Evolutionary conservation across 2,113 vertebrate genomes (phyloP).

Genomic region (Spizaetus ornatus): DNA sequence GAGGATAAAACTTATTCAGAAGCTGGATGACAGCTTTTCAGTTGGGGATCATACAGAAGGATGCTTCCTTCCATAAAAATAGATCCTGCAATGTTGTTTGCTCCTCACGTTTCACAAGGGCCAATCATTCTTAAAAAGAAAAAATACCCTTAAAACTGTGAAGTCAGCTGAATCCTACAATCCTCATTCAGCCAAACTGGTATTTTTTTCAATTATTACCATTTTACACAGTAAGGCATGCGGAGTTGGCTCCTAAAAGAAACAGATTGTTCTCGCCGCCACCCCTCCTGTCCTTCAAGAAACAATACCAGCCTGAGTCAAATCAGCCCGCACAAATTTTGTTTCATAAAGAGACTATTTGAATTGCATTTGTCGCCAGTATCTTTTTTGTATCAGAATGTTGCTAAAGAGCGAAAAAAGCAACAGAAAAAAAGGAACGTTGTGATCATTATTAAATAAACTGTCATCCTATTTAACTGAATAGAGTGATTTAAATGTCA

Average conservation of each 20-base stretch:
- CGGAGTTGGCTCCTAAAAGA: neutral
- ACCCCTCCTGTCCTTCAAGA: neutral
- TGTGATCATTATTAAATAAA: slow-evolving; percentile 21
- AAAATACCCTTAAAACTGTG: slow-evolving; percentile 35
- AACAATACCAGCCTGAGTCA: slow-evolving; percentile 42
- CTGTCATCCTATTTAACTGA: slow-evolving; percentile 18
- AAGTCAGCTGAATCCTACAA: slow-evolving; percentile 24
- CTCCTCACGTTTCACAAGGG: slow-evolving; percentile 54
- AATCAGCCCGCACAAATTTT: slow-evolving; percentile 32
- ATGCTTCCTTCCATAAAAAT: slow-evolving; percentile 71
- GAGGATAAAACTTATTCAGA: slow-evolving; percentile 72
- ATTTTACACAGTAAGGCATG: neutral
- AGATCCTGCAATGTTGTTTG: slow-evolving; percentile 52
- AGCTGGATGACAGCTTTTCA: slow-evolving; percentile 74
- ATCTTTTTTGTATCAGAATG: neutral
- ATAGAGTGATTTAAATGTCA: slow-evolving; percentile 43
- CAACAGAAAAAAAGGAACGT: neutral
- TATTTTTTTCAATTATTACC: neutral
- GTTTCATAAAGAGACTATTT: slow-evolving; percentile 17
- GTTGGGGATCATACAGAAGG: slow-evolving; percentile 66
- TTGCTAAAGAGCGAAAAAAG: neutral
- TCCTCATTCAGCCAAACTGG: neutral
- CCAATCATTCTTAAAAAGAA: slow-evolving; percentile 30
- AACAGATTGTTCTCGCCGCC: slow-evolving; percentile 3
- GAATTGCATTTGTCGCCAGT: neutral